Conservation (phyloP, 2,888 invertebrate genomes). For the Amblyjoppa fuscipennis region DNA sequence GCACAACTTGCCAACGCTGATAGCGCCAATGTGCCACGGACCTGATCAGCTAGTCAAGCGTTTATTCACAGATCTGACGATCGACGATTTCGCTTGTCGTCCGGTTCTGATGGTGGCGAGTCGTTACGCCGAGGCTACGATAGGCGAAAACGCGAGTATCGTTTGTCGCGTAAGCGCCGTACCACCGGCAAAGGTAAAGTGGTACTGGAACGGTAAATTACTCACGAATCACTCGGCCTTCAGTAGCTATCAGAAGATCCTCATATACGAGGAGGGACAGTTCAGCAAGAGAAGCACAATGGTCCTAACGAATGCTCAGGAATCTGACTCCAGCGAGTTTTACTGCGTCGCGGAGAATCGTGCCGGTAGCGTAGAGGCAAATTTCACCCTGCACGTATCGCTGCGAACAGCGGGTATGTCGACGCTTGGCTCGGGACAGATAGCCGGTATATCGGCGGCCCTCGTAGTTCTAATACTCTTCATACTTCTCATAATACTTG, state of each 20-base stretch:
- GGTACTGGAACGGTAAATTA: constrained; percentile 94
- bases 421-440: constrained; percentile 93
- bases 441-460: constrained; percentile 94
- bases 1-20: constrained; percentile 91
- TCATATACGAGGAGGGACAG: constrained; percentile 91
- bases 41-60: constrained; percentile 90
- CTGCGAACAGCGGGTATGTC: constrained; percentile 93
- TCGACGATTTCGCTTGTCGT: constrained; percentile 95
- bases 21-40: constrained; percentile 91
- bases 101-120: constrained; percentile 92
- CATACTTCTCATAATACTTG: constrained; percentile 90
- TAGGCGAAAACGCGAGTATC: constrained; percentile 95
- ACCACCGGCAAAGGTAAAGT: constrained; percentile 92
- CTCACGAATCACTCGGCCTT: constrained; percentile 92
- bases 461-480: constrained; percentile 92
- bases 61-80: constrained; percentile 91
- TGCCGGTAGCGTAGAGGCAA: constrained; percentile 94
- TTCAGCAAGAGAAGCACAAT: constrained; percentile 92
- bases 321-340: constrained; percentile 93
- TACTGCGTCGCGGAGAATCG: constrained; percentile 96
- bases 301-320: constrained; percentile 93
- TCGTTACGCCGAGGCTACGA: constrained; percentile 91
- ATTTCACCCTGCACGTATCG: constrained; percentile 94
- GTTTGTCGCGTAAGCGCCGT: constrained; percentile 93
- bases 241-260: constrained; percentile 91